Evolutionary conservation across 2,113 vertebrate genomes (phyloP).

Genomic region (Copsychus sechellarum): DNA sequence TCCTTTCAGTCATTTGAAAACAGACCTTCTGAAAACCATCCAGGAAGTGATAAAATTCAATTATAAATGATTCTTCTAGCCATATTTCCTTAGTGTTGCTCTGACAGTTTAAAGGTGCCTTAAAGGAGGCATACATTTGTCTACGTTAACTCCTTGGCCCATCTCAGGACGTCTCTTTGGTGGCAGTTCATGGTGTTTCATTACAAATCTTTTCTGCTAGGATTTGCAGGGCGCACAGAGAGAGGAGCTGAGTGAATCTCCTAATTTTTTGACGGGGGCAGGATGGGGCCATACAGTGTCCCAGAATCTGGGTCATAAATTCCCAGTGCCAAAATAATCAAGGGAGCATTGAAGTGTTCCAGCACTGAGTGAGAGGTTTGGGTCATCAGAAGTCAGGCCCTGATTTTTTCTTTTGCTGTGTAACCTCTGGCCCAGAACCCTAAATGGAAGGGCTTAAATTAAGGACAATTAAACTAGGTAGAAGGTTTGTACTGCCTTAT

Average conservation of each 20-base stretch:
- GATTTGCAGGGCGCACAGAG: not conserved
- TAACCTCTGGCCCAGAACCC: slow-evolving; percentile 37
- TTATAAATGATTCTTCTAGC: not conserved
- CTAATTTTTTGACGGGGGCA: slow-evolving; percentile 25
- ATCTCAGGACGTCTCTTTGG: not conserved
- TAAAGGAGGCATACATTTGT: not conserved
- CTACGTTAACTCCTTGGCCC: not conserved
- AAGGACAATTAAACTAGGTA: not conserved
- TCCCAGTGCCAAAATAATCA: slow-evolving; percentile 14
- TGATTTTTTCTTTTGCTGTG: slow-evolving; percentile 20
- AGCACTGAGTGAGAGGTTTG: not conserved
- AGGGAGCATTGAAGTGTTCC: not conserved
- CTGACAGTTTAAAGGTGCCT: not conserved
- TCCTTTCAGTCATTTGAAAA: not conserved
- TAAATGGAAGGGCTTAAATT: slow-evolving; percentile 8
- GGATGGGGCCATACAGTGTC: not conserved
- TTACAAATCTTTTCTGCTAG: not conserved
- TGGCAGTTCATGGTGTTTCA: not conserved
- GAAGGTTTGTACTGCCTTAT: not conserved
- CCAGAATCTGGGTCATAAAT: slow-evolving; percentile 50
- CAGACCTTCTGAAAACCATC: not conserved
- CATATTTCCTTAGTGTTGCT: not conserved
- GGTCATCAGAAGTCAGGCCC: not conserved
- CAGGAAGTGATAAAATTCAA: not conserved
- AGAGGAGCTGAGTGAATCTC: not conserved